These are phyloP conservation scores for Tuberolachnus salignus DNA, from an alignment of 2,888 invertebrate species.

Conservation along the genomic window DNA sequence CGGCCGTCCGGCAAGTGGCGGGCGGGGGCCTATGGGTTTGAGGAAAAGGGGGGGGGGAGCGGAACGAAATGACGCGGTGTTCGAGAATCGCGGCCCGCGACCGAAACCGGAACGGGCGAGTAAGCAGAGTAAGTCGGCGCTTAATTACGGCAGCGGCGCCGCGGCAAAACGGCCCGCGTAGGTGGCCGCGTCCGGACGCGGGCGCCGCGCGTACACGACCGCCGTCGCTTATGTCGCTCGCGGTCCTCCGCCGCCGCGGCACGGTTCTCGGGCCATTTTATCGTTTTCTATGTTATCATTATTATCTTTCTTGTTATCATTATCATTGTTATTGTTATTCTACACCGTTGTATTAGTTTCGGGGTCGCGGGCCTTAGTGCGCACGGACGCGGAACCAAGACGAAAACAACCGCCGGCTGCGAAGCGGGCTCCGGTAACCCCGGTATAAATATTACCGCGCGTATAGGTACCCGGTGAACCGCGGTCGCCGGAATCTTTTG, in stretches of 20 bases:
- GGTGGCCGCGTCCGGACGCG: not conserved
- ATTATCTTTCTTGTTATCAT: not conserved
- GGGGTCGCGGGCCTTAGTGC: not conserved
- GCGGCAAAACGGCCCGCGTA: not conserved
- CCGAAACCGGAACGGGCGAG: slow-evolving; percentile 11
- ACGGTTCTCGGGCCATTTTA: not conserved
- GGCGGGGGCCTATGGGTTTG: no score
- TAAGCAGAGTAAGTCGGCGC: not conserved
- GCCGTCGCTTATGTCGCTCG: no score
- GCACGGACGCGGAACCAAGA: not conserved
- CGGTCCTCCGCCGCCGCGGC: no score
- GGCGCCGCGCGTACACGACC: not conserved
- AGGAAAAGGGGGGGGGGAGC: not conserved
- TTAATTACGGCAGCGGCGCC: slow-evolving; percentile 33
- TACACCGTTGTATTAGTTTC: not conserved
- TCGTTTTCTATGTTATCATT: slow-evolving; percentile 2
- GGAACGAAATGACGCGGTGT: slow-evolving; percentile 3
- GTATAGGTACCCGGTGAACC: not conserved
- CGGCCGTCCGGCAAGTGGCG: no score
- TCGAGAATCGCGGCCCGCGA: not conserved
- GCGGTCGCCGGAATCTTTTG: not conserved
- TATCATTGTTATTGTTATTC: not conserved
- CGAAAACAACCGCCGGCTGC: not conserved
- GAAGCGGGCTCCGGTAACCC: not conserved
- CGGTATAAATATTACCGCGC: not conserved